Percentiles rank a stretch among this genome's conserved stretches.
These are phyloP conservation scores for Pantherophis vulpinus DNA, from an alignment of 2,797 vertebrate genomes.

Conservation along the genomic window DNA sequence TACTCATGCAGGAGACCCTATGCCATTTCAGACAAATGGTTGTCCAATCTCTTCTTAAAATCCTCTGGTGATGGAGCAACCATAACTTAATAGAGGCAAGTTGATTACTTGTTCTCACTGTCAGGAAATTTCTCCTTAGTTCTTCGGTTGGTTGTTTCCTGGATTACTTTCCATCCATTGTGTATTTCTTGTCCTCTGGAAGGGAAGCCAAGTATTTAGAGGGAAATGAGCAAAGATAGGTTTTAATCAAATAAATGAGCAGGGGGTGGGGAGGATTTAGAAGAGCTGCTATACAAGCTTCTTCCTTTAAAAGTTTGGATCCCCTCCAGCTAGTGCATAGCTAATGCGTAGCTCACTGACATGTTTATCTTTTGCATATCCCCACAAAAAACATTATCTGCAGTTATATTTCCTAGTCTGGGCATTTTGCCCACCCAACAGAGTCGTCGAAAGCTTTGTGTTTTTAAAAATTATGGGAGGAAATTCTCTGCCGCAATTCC, in stretches of 20 bases:
- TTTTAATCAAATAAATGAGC: background rate
- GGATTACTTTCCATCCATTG: background rate
- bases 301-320: background rate
- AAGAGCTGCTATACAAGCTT: background rate
- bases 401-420: background rate
- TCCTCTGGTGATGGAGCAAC: rapidly evolving
- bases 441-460: background rate
- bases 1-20: background rate
- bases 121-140: background rate
- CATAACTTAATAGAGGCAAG: background rate
- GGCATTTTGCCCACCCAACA: background rate
- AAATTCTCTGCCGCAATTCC: background rate
- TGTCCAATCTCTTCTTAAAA: background rate
- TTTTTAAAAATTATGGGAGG: background rate
- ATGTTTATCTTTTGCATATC: background rate
- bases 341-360: background rate
- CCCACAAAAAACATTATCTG: background rate
- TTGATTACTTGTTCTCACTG: background rate
- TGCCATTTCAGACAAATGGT: background rate
- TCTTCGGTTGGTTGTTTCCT: background rate
- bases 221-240: background rate
- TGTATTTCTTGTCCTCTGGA: background rate
- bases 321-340: background rate
- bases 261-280: rapidly evolving
- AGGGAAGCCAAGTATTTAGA: background rate